Conservation (phyloP, 2,113 vertebrate genomes). For the Erpornis zantholeuca region DNA sequence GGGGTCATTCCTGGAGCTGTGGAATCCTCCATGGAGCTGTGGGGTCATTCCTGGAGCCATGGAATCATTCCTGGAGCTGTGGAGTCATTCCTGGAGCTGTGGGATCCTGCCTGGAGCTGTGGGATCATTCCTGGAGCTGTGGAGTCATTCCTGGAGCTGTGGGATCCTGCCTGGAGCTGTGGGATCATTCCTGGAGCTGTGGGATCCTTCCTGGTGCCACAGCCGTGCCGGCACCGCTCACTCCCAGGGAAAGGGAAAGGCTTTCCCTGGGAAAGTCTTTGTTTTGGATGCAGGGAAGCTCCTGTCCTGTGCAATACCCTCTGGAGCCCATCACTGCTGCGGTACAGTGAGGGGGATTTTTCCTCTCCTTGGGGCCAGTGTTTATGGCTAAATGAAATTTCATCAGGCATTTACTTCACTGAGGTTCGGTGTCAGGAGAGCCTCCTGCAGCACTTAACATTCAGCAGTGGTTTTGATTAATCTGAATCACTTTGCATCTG, state of each 20-base stretch:
- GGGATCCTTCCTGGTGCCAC: accelerated
- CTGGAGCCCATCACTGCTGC: background rate
- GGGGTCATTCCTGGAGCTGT: too few species aligned
- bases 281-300: background rate
- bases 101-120: too few species aligned
- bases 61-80: too few species aligned
- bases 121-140: too few species aligned
- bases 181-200: background rate
- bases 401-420: conserved; percentile 4
- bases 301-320: background rate
- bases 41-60: too few species aligned
- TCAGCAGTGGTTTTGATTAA: conserved; percentile 29
- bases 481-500: conserved; percentile 38
- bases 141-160: accelerated
- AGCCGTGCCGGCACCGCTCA: accelerated
- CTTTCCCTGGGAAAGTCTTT: background rate
- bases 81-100: too few species aligned
- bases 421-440: background rate
- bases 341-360: background rate
- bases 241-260: too few species aligned
- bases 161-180: accelerated
- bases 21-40: too few species aligned
- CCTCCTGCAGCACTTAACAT: background rate
- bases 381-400: conserved; percentile 7
- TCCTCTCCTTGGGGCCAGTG: background rate